phyloP scores from a whole-genome alignment of 2,113 vertebrate genomes.

The Astur gentilis region DNA sequence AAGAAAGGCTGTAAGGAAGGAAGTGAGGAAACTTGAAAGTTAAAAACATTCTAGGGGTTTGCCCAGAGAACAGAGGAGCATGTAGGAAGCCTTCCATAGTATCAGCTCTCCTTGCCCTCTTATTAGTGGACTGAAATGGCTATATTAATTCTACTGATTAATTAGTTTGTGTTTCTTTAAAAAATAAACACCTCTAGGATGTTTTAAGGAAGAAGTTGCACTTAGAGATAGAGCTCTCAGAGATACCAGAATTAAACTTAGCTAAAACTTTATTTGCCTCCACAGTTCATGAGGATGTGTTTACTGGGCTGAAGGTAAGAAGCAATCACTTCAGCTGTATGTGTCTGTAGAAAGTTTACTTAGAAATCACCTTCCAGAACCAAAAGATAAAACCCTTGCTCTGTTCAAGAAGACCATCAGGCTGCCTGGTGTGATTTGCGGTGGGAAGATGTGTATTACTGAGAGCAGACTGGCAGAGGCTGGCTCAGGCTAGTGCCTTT shows the following conservation, averaged over 20 bases:
- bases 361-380: neutral
- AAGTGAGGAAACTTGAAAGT: neutral
- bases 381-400: neutral
- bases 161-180: neutral
- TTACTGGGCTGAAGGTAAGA: neutral
- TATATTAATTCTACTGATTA: neutral
- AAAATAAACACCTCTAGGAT: neutral
- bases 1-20: neutral
- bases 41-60: neutral
- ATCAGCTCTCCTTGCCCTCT: neutral
- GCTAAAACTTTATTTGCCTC: neutral
- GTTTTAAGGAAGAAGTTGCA: neutral
- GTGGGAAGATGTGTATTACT: neutral
- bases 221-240: neutral
- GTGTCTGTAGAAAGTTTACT: neutral
- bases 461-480: no score
- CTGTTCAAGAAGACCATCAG: neutral
- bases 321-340: neutral
- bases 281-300: neutral
- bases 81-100: neutral
- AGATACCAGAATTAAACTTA: neutral
- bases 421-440: neutral
- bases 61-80: neutral
- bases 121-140: neutral
- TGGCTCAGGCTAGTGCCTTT: neutral